A percentile compares a stretch with the other conserved stretches of the same genome.
phyloP scores from a whole-genome alignment of 2,113 vertebrate genomes.

The Aix galericulata region DNA sequence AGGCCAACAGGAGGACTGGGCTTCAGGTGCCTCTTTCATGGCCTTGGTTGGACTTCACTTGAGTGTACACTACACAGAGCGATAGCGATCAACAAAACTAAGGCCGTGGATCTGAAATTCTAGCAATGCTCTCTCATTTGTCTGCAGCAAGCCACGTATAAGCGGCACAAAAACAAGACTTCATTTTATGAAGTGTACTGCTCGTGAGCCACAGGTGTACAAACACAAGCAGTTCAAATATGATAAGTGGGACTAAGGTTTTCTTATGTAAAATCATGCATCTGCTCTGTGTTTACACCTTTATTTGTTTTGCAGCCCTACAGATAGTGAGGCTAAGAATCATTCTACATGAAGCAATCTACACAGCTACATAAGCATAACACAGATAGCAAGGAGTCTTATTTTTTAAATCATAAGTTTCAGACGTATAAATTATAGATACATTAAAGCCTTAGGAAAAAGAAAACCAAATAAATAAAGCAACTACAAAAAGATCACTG shows the following conservation, averaged over 20 bases:
- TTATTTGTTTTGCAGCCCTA: constrained; percentile 15
- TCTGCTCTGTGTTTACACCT: constrained; percentile 44
- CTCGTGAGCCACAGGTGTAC: constrained; percentile 30
- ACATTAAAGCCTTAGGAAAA: not conserved
- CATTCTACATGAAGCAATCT: not conserved
- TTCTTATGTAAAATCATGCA: constrained; percentile 30
- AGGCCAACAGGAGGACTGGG: not conserved
- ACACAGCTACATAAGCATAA: not conserved
- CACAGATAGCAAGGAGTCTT: not conserved
- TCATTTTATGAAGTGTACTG: not conserved
- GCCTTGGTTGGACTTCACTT: not conserved
- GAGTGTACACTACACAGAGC: not conserved
- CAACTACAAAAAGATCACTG: not conserved
- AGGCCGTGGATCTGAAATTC: not conserved
- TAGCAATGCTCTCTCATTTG: not conserved
- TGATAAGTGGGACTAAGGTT: not conserved
- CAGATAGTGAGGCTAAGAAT: constrained; percentile 21
- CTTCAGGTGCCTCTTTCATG: not conserved
- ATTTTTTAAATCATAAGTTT: not conserved
- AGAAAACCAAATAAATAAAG: not conserved
- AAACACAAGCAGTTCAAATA: constrained; percentile 42
- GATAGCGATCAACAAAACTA: not conserved
- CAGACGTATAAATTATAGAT: not conserved
- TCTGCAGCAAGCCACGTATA: not conserved
- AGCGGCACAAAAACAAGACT: not conserved